Percentiles rank a stretch among this genome's conserved stretches.
These are phyloP conservation scores for Bathynomus jamesi DNA, from an alignment of 1,140 invertebrate genomes.

Conservation along the genomic window DNA sequence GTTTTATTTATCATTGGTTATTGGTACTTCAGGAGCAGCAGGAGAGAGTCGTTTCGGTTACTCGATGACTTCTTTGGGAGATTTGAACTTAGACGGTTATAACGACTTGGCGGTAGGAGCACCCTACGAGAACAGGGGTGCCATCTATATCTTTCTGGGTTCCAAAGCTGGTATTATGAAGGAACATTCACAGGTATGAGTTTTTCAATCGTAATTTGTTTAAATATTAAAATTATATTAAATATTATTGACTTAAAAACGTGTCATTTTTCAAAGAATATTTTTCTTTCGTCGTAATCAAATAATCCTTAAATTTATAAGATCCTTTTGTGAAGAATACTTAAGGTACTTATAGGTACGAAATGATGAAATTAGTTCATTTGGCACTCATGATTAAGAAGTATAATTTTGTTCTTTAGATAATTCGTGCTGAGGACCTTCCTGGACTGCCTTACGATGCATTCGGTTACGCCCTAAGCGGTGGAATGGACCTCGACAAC, in stretches of 20 bases:
- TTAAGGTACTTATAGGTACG: too few species aligned
- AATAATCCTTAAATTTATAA: too few species aligned
- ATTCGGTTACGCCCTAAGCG: constrained; percentile 82
- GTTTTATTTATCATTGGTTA: background rate
- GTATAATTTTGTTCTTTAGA: too few species aligned
- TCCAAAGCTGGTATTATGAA: constrained; percentile 60
- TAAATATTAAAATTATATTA: too few species aligned
- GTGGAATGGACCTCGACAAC: constrained; percentile 77
- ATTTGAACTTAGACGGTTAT: constrained; percentile 83
- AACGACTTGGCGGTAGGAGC: constrained; percentile 86
- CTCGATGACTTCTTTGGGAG: constrained; percentile 72
- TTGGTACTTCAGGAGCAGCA: constrained; percentile 13
- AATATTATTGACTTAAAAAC: background rate
- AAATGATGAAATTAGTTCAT: too few species aligned
- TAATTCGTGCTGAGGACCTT: constrained; percentile 34
- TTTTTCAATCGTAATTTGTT: too few species aligned
- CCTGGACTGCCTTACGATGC: constrained; percentile 50
- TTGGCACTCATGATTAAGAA: too few species aligned
- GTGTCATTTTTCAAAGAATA: background rate
- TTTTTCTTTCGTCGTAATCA: too few species aligned
- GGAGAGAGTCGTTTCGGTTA: constrained; percentile 62
- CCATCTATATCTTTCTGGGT: constrained; percentile 81
- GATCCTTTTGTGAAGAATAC: too few species aligned
- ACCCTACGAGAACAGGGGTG: constrained; percentile 69
- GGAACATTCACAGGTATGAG: constrained; percentile 62